phyloP scores from a whole-genome alignment of 2,797 vertebrate genomes.

The Melanotaenia maccullochi region DNA sequence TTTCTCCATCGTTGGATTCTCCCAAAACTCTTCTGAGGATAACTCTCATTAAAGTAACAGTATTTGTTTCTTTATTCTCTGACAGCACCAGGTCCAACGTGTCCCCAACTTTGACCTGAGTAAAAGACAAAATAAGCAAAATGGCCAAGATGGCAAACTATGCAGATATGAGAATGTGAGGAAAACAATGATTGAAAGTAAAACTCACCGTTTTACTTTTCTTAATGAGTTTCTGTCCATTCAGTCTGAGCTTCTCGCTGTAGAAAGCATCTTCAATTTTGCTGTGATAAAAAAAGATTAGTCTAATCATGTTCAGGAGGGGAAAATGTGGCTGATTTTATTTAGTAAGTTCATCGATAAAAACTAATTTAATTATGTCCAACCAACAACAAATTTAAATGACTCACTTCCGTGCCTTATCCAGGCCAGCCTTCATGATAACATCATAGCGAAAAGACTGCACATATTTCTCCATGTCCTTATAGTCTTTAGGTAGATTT shows the following conservation, averaged over 20 bases:
- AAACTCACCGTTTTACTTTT: constrained; percentile 93
- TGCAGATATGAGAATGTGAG: neutral
- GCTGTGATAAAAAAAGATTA: constrained; percentile 74
- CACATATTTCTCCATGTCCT: constrained; percentile 90
- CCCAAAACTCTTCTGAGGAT: constrained; percentile 83
- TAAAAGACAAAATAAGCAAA: neutral
- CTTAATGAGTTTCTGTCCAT: constrained; percentile 93
- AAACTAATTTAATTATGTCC: neutral
- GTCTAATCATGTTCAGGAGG: neutral
- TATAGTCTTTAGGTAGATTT: constrained; percentile 86
- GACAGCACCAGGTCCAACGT: constrained; percentile 88
- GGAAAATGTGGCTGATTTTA: neutral
- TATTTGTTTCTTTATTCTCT: constrained; percentile 86
- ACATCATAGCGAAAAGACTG: constrained; percentile 91
- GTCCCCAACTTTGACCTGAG: constrained; percentile 93
- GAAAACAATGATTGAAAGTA: neutral
- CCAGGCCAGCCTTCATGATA: constrained; percentile 90
- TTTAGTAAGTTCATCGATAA: neutral
- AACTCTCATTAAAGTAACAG: constrained; percentile 89
- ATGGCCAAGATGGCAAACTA: neutral
- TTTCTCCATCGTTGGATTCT: constrained; percentile 84
- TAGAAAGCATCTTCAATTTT: constrained; percentile 97
- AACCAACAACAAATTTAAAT: neutral
- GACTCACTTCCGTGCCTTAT: constrained; percentile 93
- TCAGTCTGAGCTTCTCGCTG: constrained; percentile 89